phyloP scores from a whole-genome alignment of 1,140 invertebrate genomes.

The Plectrocnemia conspersa region DNA sequence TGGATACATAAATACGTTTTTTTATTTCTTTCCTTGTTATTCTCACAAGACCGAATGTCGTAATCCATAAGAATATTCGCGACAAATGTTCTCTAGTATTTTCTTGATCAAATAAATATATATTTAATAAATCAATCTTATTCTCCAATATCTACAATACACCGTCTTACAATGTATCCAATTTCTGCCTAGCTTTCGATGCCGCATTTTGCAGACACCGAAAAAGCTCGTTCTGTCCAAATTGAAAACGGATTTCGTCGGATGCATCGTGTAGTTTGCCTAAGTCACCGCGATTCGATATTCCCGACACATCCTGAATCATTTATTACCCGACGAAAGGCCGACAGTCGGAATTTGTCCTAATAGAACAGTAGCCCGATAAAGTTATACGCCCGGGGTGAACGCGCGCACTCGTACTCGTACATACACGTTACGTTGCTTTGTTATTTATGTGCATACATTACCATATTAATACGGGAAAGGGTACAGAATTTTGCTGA shows the following conservation, averaged over 20 bases:
- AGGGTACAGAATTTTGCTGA: neutral
- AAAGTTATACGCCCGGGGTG: conserved; percentile 11
- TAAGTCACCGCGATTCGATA: conserved; percentile 10
- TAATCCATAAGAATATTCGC: neutral
- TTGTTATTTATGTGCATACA: conserved; percentile 26
- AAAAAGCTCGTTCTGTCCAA: conserved; percentile 1
- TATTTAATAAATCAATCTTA: too few species aligned
- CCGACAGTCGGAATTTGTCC: conserved; percentile 19
- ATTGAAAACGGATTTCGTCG: conserved; percentile 17
- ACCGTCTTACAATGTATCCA: too few species aligned
- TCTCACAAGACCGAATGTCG: neutral
- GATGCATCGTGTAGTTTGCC: conserved; percentile 6
- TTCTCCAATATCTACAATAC: too few species aligned
- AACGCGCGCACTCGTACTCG: too few species aligned
- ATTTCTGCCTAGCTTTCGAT: too few species aligned
- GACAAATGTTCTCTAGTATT: neutral
- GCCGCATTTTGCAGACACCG: neutral
- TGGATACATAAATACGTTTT: neutral
- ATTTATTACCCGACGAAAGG: conserved; percentile 30
- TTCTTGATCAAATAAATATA: neutral
- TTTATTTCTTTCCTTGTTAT: neutral
- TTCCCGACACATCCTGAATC: conserved; percentile 27
- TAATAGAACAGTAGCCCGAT: conserved; percentile 28
- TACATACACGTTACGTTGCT: too few species aligned
- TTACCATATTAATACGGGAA: conserved; percentile 14